Evolutionary conservation across 2,797 vertebrate species (phyloP), one percentile per base, ranked within the genome.

Genomic region (Schizothorax lantsangensis): DNA sequence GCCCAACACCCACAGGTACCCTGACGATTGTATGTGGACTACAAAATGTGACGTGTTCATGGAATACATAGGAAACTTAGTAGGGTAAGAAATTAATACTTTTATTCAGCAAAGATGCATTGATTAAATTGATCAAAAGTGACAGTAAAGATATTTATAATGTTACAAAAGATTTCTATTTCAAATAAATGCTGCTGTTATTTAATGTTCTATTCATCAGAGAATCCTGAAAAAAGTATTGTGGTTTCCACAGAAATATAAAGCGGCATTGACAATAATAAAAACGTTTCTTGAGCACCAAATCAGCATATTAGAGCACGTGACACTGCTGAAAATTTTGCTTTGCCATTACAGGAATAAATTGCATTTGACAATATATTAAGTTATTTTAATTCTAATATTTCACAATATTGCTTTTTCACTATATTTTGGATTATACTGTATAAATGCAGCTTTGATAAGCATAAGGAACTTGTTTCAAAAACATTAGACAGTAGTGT

Each of bases 1-100:
- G 38, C 30, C 78, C 88, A 78, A 90, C 92, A 15, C 91, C 96
- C 5, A 88, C 90, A 95, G 96, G 95, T 96, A 90, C 23, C 21
- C 5, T 72, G 26, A 30, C 1, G 14, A 62, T 11, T 62, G 14
- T n/a, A 15, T 78, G 30, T 57, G 33, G 11, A 23, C 21, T 36
- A 52, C 26, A 75, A 21, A 33, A 33, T 75, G 72, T 30, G 26
- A 74, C 19, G 26, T 33, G 23, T 36, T 68, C 15, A 68, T 68
- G 66, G 33, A 73, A 45, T 72, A 45, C 38, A 45, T 45, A 49
- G 30, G 15, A 26, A 9, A 49, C 6, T n/a, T 45, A 38, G 17
- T 54, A 54, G 2, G 26, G 52, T 38, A 26, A 75, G 19, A 45
- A 73, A 47, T 33, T 1, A 30, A 30, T 59, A 9, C 19, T 78